Evolutionary conservation across 2,797 vertebrate genomes (phyloP).

Genomic region (Eidolon dupreanum): DNA sequence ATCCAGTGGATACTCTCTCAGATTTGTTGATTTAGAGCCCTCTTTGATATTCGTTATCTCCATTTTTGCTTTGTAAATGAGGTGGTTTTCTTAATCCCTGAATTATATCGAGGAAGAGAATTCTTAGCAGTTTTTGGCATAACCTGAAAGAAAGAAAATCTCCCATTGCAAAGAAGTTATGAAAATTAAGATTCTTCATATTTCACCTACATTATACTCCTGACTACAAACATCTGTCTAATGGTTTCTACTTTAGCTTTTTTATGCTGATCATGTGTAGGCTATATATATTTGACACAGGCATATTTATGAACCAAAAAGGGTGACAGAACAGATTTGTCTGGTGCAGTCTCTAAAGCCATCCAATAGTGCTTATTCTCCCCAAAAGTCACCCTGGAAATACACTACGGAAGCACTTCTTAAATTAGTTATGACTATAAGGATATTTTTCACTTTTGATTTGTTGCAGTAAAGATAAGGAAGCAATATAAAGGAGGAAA

Average conservation of each 20-base stretch:
- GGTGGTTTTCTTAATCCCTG: not conserved
- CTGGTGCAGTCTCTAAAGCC: not conserved
- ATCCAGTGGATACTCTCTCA: not conserved
- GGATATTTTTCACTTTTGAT: not conserved
- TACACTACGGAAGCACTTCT: not conserved
- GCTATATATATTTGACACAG: not conserved
- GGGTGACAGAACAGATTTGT: not conserved
- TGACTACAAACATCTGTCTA: not conserved
- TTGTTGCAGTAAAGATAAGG: not conserved
- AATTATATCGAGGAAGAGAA: not conserved
- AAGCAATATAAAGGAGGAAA: not conserved
- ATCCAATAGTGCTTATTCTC: not conserved
- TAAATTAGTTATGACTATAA: not conserved
- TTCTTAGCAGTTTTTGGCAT: not conserved
- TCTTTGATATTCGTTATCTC: not conserved
- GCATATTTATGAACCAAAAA: constrained; percentile 20
- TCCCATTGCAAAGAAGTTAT: not conserved
- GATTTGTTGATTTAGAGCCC: not conserved
- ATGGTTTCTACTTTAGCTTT: not conserved
- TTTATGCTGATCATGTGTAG: not conserved
- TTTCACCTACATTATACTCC: not conserved
- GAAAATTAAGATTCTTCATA: not conserved
- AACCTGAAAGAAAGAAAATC: not conserved
- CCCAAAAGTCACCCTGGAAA: not conserved
- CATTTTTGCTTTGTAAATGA: not conserved